Evolutionary conservation across 1,140 invertebrate species (phyloP).

Genomic region (Drosophila nasuta): DNA sequence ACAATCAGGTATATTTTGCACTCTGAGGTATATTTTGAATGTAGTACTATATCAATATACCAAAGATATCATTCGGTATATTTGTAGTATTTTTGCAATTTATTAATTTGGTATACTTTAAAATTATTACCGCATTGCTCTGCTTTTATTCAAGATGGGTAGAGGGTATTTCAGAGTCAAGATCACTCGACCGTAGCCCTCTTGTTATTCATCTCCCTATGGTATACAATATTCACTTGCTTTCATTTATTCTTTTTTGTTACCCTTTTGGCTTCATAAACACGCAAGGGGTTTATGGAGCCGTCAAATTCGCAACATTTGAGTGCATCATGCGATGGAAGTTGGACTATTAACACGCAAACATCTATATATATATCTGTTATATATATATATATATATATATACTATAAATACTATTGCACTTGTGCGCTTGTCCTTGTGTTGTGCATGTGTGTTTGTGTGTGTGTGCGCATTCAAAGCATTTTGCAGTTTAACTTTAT

Average conservation of each 20-base stretch:
- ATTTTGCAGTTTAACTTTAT: conserved; percentile 75
- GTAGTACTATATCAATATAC: too few species aligned
- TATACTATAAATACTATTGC: conserved; percentile 58
- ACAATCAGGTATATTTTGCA: too few species aligned
- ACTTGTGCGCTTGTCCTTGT: conserved; percentile 3
- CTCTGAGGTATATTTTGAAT: too few species aligned
- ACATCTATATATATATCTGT: conserved; percentile 55
- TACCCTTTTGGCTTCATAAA: neutral
- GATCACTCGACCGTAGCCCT: too few species aligned
- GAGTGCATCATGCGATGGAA: conserved; percentile 24
- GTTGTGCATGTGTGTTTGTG: conserved; percentile 18
- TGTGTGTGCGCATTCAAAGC: conserved; percentile 43
- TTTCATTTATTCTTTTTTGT: conserved; percentile 1
- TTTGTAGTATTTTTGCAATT: too few species aligned
- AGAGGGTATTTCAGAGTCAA: too few species aligned
- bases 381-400: conserved; percentile 57
- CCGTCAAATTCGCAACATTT: conserved; percentile 43
- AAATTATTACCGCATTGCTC: too few species aligned
- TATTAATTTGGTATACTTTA: too few species aligned
- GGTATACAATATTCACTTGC: too few species aligned
- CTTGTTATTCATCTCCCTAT: too few species aligned
- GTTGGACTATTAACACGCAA: conserved; percentile 58
- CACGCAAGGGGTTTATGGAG: neutral
- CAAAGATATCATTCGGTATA: too few species aligned
- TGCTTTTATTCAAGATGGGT: too few species aligned